Conservation (phyloP, 53 echinoderm and acorn worm species). For the Echinarachnius parma region DNA sequence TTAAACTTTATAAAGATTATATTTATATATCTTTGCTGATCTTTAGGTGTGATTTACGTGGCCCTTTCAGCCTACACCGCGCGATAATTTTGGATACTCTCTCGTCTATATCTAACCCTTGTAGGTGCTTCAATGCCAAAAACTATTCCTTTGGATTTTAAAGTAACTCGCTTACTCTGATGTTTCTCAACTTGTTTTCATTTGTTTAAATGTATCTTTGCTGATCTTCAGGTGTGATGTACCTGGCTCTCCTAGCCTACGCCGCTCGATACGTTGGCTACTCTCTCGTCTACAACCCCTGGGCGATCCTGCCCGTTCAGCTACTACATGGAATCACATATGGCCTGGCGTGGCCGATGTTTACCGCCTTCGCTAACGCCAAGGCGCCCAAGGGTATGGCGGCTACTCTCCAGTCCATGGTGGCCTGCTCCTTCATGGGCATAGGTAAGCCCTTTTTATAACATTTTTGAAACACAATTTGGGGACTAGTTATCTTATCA, state of each 20-base stretch:
- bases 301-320: conserved; percentile 76
- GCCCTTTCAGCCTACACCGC: no score
- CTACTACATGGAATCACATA: conserved; percentile 86
- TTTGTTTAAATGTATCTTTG: no score
- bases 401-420: conserved; percentile 72
- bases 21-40: no score
- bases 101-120: no score
- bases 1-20: no score
- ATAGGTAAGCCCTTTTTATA: conserved; percentile 57
- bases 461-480: not conserved
- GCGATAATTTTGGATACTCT: no score
- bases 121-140: no score
- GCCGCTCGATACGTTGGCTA: conserved; percentile 79
- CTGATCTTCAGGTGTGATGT: conserved; percentile 64
- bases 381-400: conserved; percentile 90
- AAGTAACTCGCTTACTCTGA: no score
- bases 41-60: no score
- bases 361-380: conserved; percentile 70
- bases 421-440: conserved; percentile 73
- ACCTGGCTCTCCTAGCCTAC: conserved; percentile 55
- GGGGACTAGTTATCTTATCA: not conserved
- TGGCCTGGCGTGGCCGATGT: conserved; percentile 80
- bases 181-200: no score
- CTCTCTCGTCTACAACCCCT: conserved; percentile 70
- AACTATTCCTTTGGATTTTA: no score